Evolutionary conservation across 2,797 vertebrate species (phyloP).

Genomic region (Crypturellus tataupa): DNA sequence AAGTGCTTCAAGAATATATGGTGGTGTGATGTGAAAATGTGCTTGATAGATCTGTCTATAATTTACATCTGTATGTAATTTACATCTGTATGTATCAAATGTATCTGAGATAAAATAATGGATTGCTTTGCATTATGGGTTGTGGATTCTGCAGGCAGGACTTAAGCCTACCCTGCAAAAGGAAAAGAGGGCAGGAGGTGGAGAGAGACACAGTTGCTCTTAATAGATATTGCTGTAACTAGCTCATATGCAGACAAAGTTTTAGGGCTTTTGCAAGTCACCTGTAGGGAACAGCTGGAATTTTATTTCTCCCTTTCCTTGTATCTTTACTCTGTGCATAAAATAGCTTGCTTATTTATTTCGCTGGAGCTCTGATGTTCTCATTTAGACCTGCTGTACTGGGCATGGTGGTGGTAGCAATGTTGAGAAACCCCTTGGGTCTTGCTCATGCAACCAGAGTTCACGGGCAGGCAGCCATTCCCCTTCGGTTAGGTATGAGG

Average conservation of each 20-base stretch:
- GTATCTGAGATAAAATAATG: not conserved
- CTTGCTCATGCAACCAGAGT: not conserved
- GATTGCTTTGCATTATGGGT: rapidly evolving
- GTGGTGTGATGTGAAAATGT: not conserved
- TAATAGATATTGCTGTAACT: not conserved
- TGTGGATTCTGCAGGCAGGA: too few relatives aligned
- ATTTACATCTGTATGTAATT: not conserved
- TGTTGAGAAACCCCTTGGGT: slow-evolving; percentile 44
- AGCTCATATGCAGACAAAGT: not conserved
- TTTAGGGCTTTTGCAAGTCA: not conserved
- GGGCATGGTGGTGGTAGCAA: slow-evolving; percentile 6
- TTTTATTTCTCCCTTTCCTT: slow-evolving; percentile 13
- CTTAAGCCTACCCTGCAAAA: not conserved
- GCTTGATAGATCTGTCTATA: not conserved
- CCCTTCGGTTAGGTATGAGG: not conserved
- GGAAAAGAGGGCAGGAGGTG: not conserved
- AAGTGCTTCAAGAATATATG: not conserved
- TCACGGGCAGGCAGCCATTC: slow-evolving; percentile 43
- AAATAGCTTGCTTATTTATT: slow-evolving; percentile 20
- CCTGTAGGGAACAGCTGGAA: not conserved
- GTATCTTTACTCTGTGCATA: not conserved
- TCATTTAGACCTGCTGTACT: not conserved
- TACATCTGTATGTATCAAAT: not conserved
- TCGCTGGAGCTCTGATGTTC: slow-evolving; percentile 45
- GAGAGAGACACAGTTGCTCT: not conserved